Base-by-base conservation (phyloP, 2,797 vertebrate genomes). In the Orientallactaga sibirica region DNA sequence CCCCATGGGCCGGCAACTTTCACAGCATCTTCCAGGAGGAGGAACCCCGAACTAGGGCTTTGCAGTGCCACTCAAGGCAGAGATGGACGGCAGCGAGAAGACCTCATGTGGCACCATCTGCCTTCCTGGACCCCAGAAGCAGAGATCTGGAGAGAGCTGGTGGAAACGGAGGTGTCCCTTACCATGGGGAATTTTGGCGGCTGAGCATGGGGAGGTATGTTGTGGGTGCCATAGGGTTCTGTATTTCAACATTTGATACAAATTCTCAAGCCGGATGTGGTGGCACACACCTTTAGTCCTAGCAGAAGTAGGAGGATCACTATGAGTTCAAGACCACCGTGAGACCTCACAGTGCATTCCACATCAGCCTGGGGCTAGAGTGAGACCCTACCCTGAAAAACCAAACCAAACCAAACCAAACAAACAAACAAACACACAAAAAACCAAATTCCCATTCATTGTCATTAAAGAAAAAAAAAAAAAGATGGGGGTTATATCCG, bases 1-100 rank as follows among this genome's bases (percentile, higher is more conserved):
- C 55, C 75, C 41, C 74, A 93, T 88, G 91, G 96, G 96, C 97
- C 96, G 86, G 86, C 98, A 98, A 96, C 97, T 97, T 98, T 95
- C 71, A 95, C 95, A n/a, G 96, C 82, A 95, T 98, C 94, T 97
- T 71, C 93, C 68, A 67, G 95, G 94, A 93, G 55, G 33, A 22
- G 37, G 41, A 10, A 25, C 43, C 29, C 29, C 24, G 8, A 79
- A 20, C 25, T 0, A 25, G 48, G 52, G 27, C 66, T 66, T 43
- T n/a, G 58, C 7, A 1, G 0, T 5, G 67, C 16, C 41, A 12
- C 84, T 27, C n/a, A 43, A 27, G 27, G 55, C 20, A 82, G 76
- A 48, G 6, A 5, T 0, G 7, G 68, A 5, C 0, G 5, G 68
- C 0, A n/a, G 67, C 7, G 43, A 62, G 18, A 8, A 75, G 7